A percentile compares a stretch with the other conserved stretches of the same genome.
Conservation (phyloP, 2,888 invertebrate species). For the Troides helena region DNA sequence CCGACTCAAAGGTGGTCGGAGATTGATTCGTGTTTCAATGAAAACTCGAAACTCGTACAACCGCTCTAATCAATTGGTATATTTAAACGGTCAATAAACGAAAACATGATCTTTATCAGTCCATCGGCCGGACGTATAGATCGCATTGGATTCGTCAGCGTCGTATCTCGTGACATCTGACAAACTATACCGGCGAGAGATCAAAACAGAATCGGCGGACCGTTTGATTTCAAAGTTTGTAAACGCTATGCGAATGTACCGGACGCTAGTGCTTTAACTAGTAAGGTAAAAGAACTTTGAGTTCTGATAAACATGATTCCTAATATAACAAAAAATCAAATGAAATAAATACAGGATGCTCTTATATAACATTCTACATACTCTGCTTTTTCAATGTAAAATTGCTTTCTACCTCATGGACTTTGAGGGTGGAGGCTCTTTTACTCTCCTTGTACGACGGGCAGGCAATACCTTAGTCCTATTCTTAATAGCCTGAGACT, state of each 20-base stretch:
- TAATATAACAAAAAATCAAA: too few species aligned
- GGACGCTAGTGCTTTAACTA: too few species aligned
- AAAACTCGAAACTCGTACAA: slow-evolving; percentile 12
- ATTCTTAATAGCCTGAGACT: too few species aligned
- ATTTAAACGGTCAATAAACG: slow-evolving; percentile 28
- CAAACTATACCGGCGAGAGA: slow-evolving; percentile 41
- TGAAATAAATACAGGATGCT: too few species aligned
- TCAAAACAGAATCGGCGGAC: slow-evolving; percentile 33
- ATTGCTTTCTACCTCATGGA: too few species aligned
- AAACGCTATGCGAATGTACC: slow-evolving; percentile 2
- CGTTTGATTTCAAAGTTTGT: slow-evolving; percentile 8
- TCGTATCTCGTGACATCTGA: slow-evolving; percentile 48
- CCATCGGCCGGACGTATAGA: slow-evolving; percentile 24
- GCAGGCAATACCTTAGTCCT: too few species aligned
- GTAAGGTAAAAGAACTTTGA: too few species aligned
- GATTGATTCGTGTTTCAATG: slow-evolving; percentile 13
- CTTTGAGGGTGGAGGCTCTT: too few species aligned
- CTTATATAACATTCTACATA: too few species aligned
- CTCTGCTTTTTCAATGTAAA: too few species aligned
- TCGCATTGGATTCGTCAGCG: slow-evolving; percentile 35
- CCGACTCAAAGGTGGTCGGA: slow-evolving; percentile 23
- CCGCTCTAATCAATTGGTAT: slow-evolving; percentile 24
- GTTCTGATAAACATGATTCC: too few species aligned
- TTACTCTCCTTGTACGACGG: too few species aligned
- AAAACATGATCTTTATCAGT: slow-evolving; percentile 28